Percentiles rank a stretch among this genome's conserved stretches.
phyloP scores from a whole-genome alignment of 2,797 vertebrate genomes.

The Leuciscus waleckii region DNA sequence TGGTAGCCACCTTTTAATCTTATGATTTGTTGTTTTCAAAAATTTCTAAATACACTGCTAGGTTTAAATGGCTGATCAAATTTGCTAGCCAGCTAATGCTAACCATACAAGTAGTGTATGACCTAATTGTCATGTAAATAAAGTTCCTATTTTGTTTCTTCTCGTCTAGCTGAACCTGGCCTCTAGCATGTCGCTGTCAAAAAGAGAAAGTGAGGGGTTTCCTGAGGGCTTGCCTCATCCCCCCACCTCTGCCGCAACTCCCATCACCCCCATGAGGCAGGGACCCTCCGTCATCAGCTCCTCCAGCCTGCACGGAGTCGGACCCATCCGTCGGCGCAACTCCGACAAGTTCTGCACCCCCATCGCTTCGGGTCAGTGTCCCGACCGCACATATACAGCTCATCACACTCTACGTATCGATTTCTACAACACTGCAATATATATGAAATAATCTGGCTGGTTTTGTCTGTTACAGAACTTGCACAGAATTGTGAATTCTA shows the following conservation, averaged over 20 bases:
- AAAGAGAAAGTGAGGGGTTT: slow-evolving; percentile 92
- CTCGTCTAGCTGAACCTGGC: slow-evolving; percentile 86
- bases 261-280: slow-evolving; percentile 93
- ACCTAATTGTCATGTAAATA: background rate
- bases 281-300: slow-evolving; percentile 97
- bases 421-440: background rate
- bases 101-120: background rate
- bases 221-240: slow-evolving; percentile 95
- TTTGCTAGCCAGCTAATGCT: background rate
- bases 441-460: background rate
- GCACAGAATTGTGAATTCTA: slow-evolving; percentile 99
- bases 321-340: slow-evolving; percentile 93
- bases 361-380: slow-evolving; percentile 92
- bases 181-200: slow-evolving; percentile 89
- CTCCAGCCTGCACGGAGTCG: slow-evolving; percentile 89
- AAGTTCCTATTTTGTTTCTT: background rate
- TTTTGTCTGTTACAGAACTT: slow-evolving; percentile 82
- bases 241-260: slow-evolving; percentile 93
- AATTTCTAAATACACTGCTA: background rate
- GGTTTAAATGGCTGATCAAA: background rate
- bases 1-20: background rate
- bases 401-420: background rate
- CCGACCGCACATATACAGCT: background rate
- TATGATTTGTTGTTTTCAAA: background rate
- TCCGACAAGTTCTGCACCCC: slow-evolving; percentile 98